These are phyloP conservation scores for Ceyx margarethae DNA, from an alignment of 2,113 vertebrate species.

Conservation along the genomic window DNA sequence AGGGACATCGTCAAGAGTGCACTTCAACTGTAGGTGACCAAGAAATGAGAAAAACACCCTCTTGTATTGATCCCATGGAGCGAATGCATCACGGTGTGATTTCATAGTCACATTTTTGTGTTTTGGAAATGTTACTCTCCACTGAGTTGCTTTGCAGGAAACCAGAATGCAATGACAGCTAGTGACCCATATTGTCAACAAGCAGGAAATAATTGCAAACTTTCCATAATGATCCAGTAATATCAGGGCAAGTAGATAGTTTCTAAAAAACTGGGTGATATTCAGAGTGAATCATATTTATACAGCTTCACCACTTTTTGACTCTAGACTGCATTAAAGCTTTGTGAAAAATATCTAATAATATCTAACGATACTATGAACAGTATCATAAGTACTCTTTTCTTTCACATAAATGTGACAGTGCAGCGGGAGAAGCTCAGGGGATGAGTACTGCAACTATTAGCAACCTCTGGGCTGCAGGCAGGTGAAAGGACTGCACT, in stretches of 20 bases:
- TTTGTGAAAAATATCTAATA: neutral
- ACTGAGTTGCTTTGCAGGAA: neutral
- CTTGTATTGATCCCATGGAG: neutral
- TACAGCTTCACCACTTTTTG: neutral
- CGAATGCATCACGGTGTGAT: neutral
- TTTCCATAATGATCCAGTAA: neutral
- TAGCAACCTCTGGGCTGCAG: neutral
- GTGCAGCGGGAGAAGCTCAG: neutral
- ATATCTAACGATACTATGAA: no score
- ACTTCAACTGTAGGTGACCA: neutral
- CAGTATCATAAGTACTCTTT: neutral
- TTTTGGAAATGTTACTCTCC: neutral
- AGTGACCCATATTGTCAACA: neutral
- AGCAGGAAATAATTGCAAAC: neutral
- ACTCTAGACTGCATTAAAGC: neutral
- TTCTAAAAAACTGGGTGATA: neutral
- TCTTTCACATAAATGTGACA: neutral
- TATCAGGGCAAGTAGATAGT: neutral
- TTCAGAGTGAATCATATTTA: neutral
- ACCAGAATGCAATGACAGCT: neutral
- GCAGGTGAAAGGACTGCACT: neutral
- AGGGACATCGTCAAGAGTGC: neutral
- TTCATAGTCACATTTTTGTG: neutral
- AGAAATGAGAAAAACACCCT: neutral
- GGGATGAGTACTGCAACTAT: neutral